Percentiles rank a stretch among this genome's conserved stretches.
Evolutionary conservation across 2,113 vertebrate species (phyloP).

Genomic region (Eulemur rufifrons): DNA sequence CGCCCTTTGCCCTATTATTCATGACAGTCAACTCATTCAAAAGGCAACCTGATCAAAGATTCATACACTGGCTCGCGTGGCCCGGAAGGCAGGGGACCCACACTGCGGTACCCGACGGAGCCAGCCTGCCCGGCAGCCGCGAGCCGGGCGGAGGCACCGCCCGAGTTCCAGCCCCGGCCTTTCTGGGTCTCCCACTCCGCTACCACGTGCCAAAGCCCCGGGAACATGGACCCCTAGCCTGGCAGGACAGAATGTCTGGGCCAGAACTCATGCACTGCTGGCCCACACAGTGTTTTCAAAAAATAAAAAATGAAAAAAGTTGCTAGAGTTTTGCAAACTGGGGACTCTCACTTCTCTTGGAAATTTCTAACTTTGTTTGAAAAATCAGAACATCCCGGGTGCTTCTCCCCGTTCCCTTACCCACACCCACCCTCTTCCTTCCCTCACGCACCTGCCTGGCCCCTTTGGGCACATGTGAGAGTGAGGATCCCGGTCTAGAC

Average conservation of each 20-base stretch:
- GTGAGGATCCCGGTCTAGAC: not conserved
- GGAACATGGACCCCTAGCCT: fast-evolving
- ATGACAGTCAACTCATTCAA: slow-evolving; percentile 94
- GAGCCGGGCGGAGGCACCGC: slow-evolving; percentile 69
- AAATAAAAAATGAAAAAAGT: not conserved
- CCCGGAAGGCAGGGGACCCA: slow-evolving; percentile 81
- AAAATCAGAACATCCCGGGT: not conserved
- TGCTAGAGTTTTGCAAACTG: not conserved
- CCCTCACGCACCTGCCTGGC: not conserved
- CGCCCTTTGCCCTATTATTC: slow-evolving; percentile 92
- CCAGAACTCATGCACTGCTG: not conserved
- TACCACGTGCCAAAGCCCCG: fast-evolving
- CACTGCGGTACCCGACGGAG: slow-evolving; percentile 75
- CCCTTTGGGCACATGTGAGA: not conserved
- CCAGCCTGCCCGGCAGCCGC: slow-evolving; percentile 90
- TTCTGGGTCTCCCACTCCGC: not conserved
- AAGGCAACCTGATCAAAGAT: slow-evolving; percentile 97
- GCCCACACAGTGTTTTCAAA: fast-evolving
- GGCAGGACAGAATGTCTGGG: not conserved
- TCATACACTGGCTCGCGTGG: slow-evolving; percentile 87
- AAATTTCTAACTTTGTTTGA: not conserved
- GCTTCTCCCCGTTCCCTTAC: fast-evolving
- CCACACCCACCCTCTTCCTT: not conserved
- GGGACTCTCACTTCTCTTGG: not conserved
- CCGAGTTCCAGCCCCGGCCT: not conserved